Percentiles rank a stretch among this genome's conserved stretches.
These are phyloP conservation scores for Tolypeutes matacus DNA, from an alignment of 2,797 vertebrate genomes.

Conservation along the genomic window DNA sequence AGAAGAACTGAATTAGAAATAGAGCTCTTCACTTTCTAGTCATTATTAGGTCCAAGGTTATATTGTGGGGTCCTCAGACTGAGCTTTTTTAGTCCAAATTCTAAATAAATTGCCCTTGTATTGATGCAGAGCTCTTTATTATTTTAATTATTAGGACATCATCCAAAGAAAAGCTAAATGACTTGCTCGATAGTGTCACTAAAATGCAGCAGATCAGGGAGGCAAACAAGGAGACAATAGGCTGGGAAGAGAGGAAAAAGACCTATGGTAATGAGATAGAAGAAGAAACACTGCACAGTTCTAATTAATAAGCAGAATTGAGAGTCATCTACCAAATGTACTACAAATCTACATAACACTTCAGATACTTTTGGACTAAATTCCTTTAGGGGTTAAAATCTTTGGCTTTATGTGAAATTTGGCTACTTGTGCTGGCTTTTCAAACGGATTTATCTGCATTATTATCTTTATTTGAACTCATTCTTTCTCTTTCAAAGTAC, in stretches of 20 bases:
- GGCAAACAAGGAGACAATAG: neutral
- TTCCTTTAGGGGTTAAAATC: slow-evolving; percentile 41
- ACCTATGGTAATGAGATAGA: neutral
- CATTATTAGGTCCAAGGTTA: neutral
- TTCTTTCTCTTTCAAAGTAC: slow-evolving; percentile 85
- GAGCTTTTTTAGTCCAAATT: neutral
- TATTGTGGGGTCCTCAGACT: neutral
- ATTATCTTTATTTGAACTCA: slow-evolving; percentile 86
- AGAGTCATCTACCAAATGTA: neutral
- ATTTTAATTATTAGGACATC: neutral
- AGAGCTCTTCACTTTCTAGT: neutral
- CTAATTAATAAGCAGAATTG: neutral
- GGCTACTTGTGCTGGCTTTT: slow-evolving; percentile 1
- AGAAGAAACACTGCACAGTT: neutral
- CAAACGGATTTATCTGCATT: slow-evolving; percentile 82
- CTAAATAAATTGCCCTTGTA: neutral
- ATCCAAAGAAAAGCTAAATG: neutral
- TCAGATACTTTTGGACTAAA: slow-evolving; percentile 35
- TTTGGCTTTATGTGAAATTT: slow-evolving; percentile 62
- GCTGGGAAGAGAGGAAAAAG: neutral
- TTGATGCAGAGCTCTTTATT: neutral
- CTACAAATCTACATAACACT: neutral
- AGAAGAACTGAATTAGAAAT: neutral
- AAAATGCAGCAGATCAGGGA: neutral
- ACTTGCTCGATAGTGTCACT: neutral